Base-by-base conservation (phyloP, 2,888 invertebrate species). In the Stegana nigrithorax region DNA sequence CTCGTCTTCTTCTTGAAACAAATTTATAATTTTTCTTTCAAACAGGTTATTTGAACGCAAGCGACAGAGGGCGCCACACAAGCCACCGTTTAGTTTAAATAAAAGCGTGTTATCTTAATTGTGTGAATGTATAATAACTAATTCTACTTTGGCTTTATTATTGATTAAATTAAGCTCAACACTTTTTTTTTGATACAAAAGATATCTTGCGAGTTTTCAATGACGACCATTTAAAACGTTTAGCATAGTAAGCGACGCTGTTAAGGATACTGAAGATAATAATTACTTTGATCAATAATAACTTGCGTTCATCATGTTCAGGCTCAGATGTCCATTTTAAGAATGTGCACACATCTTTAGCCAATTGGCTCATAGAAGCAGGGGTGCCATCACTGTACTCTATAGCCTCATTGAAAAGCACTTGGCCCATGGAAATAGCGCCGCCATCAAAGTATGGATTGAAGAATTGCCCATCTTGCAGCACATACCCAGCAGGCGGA, bases 391-490 rank as follows among this genome's bases (percentile, higher is more conserved):
- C 96, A 26, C 86, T 84, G 65, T 62, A 72, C 6, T 63, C 14
- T 14, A 94, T 88, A 4, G 59, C 90, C 87, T 91, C 97, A 85
- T 95, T 93, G 85, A 92, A 97, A 56, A 98, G 87, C 21, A 93
- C 92, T 86, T 95, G 95, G 4, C 93, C 96, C 97, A 98, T 98
- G 64, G 94, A 92, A 83, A 99, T 96, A 75, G 96, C 95, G 27
- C 98, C 98, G 10, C 98, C 98, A 0, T 93, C 89, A 90, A 99
- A 99, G 87, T 99, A 99, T 0, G 98, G 98, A 87, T 99, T 99
- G 87, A 92, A 99, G 85, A 94, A 91, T 84, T 96, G 96, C 17
- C 97, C 98, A 59, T 99, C 98, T 59, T 92, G 89, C 1, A 98
- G 80, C 25, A 84, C 73, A 0, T 97, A 83, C 51, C 99, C 99